Conservation (phyloP, 2,797 vertebrate species). For the Liasis olivaceus region DNA sequence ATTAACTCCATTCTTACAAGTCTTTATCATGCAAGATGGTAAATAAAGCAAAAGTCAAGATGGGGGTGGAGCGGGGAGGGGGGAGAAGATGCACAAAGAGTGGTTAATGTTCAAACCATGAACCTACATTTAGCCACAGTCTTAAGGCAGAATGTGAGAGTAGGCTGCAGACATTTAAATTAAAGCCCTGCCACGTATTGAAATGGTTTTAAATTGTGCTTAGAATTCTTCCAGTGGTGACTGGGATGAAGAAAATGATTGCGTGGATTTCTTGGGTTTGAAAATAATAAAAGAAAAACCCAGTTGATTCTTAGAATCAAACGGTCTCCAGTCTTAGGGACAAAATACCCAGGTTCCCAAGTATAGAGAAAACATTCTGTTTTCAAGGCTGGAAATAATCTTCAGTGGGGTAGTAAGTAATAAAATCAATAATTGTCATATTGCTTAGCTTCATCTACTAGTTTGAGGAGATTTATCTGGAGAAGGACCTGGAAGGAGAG, state of each 20-base stretch:
- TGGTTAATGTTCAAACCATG: not conserved
- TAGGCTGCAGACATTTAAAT: not conserved
- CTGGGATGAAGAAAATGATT: not conserved
- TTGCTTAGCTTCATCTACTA: not conserved
- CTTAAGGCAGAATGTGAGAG: not conserved
- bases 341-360: not conserved
- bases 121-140: not conserved
- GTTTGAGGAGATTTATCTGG: not conserved
- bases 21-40: not conserved
- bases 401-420: not conserved
- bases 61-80: not conserved
- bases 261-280: not conserved
- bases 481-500: not conserved
- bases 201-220: not conserved
- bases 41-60: not conserved
- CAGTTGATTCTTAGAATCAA: not conserved
- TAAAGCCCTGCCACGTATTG: not conserved
- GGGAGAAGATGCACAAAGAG: not conserved
- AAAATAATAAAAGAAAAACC: not conserved
- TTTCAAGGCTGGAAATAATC: not conserved
- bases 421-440: not conserved
- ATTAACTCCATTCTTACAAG: not conserved
- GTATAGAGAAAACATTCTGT: not conserved
- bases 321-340: not conserved
- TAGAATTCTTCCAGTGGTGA: not conserved